phyloP scores from a whole-genome alignment of 2,113 vertebrate genomes.

The Symphodus melops region DNA sequence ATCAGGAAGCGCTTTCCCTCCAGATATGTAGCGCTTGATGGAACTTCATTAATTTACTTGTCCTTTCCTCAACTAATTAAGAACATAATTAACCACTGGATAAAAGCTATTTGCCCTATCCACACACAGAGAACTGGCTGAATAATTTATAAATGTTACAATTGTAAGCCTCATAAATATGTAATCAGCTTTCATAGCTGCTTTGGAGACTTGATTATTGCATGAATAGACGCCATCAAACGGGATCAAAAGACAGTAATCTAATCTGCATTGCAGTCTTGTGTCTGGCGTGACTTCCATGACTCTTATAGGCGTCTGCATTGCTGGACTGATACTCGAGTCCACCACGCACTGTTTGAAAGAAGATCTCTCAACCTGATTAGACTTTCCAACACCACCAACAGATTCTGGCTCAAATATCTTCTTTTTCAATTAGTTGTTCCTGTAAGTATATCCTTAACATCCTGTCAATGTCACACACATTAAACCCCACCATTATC shows the following conservation, averaged over 20 bases:
- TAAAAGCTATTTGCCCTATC: constrained; percentile 42
- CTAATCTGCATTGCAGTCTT: neutral
- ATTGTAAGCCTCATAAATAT: constrained; percentile 8
- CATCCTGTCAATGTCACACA: neutral
- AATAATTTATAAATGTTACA: constrained; percentile 41
- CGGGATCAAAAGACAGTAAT: neutral
- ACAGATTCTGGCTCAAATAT: neutral
- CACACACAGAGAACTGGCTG: constrained; percentile 20
- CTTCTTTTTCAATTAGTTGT: neutral
- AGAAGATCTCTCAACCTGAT: neutral
- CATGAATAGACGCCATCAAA: neutral
- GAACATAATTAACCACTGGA: constrained; percentile 37
- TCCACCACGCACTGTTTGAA: neutral
- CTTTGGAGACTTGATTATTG: constrained; percentile 1
- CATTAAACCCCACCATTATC: neutral
- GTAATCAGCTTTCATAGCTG: constrained; percentile 8
- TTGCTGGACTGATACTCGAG: neutral
- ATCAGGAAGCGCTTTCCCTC: constrained; percentile 38
- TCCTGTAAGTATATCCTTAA: neutral
- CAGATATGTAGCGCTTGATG: constrained; percentile 41
- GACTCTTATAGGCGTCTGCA: neutral
- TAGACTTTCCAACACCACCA: neutral
- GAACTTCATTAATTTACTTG: constrained; percentile 39
- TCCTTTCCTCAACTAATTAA: constrained; percentile 41
- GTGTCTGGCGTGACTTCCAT: neutral